Evolutionary conservation across 2,888 invertebrate genomes (phyloP).

Genomic region (Epistrophe grossulariae): DNA sequence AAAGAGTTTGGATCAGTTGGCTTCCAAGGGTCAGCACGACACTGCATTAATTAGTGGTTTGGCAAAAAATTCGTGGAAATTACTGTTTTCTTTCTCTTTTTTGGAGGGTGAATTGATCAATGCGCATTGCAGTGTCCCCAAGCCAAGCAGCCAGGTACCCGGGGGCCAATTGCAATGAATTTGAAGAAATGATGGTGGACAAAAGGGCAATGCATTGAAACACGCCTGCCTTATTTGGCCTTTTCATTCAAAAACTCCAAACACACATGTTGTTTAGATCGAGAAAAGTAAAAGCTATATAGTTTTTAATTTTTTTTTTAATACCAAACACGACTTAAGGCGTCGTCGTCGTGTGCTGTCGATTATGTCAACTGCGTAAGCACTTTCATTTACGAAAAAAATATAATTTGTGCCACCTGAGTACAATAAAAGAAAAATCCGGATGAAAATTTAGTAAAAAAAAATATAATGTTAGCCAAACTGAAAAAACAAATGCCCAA

Average conservation of each 20-base stretch:
- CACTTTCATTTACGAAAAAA: constrained; percentile 58
- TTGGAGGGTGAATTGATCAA: constrained; percentile 26
- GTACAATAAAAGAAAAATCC: constrained; percentile 17
- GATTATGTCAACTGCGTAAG: constrained; percentile 75
- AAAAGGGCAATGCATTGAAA: constrained; percentile 72
- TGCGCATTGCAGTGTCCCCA: constrained; percentile 4
- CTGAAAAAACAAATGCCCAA: neutral
- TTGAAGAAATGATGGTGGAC: constrained; percentile 66
- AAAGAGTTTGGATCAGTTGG: constrained; percentile 72
- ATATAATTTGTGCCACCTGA: constrained; percentile 64
- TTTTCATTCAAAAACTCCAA: constrained; percentile 31
- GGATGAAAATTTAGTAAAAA: neutral
- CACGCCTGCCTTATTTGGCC: constrained; percentile 73
- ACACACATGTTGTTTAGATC: constrained; percentile 3
- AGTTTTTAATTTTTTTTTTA: neutral
- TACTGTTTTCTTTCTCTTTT: constrained; percentile 47
- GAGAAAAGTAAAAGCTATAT: constrained; percentile 40
- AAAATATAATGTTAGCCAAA: neutral
- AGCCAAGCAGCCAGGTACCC: constrained; percentile 5
- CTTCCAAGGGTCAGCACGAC: constrained; percentile 73
- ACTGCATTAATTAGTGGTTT: constrained; percentile 73
- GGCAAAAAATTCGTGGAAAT: constrained; percentile 69
- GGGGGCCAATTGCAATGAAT: constrained; percentile 59
- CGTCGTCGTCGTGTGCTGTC: constrained; percentile 63
- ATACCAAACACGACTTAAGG: constrained; percentile 52